Evolutionary conservation across 1,140 invertebrate genomes (phyloP), one percentile per base, ranked within the genome.

Genomic region (Nymphalis io): DNA sequence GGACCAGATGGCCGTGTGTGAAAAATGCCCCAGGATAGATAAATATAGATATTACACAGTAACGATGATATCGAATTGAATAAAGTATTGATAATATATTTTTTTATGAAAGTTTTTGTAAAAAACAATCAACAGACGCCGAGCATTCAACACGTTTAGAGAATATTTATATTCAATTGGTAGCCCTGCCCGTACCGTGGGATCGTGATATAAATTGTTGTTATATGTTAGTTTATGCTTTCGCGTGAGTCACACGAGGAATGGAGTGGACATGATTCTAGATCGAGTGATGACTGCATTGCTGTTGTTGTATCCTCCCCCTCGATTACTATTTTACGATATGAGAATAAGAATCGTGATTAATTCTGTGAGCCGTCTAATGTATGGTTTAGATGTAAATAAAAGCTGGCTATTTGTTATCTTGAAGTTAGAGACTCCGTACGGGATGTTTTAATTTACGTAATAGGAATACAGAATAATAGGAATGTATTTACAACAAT

Each of bases 241-340:
- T 51, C 33, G 66, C 18, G 42, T 68, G 66, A 64, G 38, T 64
- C 62, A 64, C 11, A 20, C 20, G 15, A 53, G 33, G 48, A 64
- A 16, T 33, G 61, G 6, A 63, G 48, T 62, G 44, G 48, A 55
- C 48, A 55, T 61, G 59, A 55, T 3, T 68, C 33, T 23, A 16
- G 33, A 53, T 53, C 63, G 38, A 66, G 63, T 21, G 63, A 44
- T 66, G 51, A 66, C 63, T 66, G 62, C 51, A 64, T 44, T 42
- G 51, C 63, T 42, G 20, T 51, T 58, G 58, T 58, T 66, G 58
- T 51, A 62, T 51, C 46, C 20, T 42, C 60, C 13, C 21, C 51
- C 51, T 55, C 51, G 15, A 27, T 27, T 55, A 27, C 21, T 55
- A 48, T 55, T 55, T 27, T n/a, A 55, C 23, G 20, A 21, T 53